These are phyloP conservation scores for Itoplectis maculator DNA, from an alignment of 2,888 invertebrate species.

Conservation along the genomic window DNA sequence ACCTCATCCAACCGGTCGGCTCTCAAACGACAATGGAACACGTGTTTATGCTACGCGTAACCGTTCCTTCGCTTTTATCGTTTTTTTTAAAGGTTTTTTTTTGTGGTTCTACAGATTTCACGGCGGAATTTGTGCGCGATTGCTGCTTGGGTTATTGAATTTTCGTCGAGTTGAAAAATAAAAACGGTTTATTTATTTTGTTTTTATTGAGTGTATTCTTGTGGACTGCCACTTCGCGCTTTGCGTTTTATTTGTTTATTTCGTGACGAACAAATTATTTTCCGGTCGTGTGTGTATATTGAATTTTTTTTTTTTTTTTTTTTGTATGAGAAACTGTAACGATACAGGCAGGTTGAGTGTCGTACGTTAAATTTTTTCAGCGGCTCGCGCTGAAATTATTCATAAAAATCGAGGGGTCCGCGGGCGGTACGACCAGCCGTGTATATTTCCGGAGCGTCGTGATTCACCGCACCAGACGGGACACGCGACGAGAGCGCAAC, in stretches of 20 bases:
- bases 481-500: slow-evolving; percentile 34
- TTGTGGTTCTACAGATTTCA: not conserved
- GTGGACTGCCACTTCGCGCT: too few species aligned
- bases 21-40: slow-evolving; percentile 4
- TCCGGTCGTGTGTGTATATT: not conserved
- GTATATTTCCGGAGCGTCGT: slow-evolving; percentile 7
- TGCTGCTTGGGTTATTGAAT: too few species aligned
- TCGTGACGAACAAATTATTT: not conserved
- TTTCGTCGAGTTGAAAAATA: not conserved
- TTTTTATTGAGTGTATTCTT: too few species aligned
- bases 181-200: too few species aligned
- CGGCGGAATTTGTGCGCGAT: too few species aligned
- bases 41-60: not conserved
- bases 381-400: not conserved
- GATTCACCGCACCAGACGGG: not conserved
- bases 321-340: too few species aligned
- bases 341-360: not conserved
- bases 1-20: not conserved
- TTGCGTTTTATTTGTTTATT: too few species aligned
- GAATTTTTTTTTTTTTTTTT: not conserved
- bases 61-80: slow-evolving; percentile 5
- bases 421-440: not conserved
- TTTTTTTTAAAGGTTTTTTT: not conserved
- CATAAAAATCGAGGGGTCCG: not conserved
- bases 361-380: not conserved